phyloP scores from a whole-genome alignment of 1,140 invertebrate species.

The Hesperophylax magnus region DNA sequence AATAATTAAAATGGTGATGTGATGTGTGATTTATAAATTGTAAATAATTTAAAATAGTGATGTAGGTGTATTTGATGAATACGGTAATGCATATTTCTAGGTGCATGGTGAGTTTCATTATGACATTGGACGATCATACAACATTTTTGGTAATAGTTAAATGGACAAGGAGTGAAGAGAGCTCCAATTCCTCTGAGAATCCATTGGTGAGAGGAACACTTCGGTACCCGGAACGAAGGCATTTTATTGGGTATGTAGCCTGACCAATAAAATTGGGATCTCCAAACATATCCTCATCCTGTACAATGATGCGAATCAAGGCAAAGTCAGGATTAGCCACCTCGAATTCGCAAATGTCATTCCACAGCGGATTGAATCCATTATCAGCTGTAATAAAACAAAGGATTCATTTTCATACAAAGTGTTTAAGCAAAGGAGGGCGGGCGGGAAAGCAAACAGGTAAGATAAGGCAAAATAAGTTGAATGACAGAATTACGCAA shows the following conservation, averaged over 20 bases:
- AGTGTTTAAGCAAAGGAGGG: too few relatives aligned
- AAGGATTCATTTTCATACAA: neutral
- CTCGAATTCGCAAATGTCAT: constrained; percentile 90
- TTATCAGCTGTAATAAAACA: constrained; percentile 84
- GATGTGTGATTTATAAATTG: too few relatives aligned
- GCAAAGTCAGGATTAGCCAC: constrained; percentile 92
- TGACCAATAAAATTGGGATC: constrained; percentile 98
- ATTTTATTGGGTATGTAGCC: constrained; percentile 89
- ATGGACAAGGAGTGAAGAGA: constrained; percentile 92
- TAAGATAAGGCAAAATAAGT: too few relatives aligned
- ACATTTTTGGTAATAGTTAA: constrained; percentile 63
- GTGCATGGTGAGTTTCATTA: neutral
- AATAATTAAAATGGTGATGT: too few relatives aligned
- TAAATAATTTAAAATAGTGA: too few relatives aligned
- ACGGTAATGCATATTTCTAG: too few relatives aligned
- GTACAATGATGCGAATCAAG: constrained; percentile 91
- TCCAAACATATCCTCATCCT: constrained; percentile 98
- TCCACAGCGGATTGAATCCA: constrained; percentile 97
- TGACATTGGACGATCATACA: neutral
- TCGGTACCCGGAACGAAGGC: constrained; percentile 87
- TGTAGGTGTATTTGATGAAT: too few relatives aligned
- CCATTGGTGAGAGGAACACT: constrained; percentile 93
- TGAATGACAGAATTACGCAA: too few relatives aligned
- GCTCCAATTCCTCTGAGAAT: constrained; percentile 93
- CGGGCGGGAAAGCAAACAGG: too few relatives aligned